Evolutionary conservation across 1,140 invertebrate species (phyloP), one percentile per base, ranked within the genome.

Genomic region (Platyscapa corneri): DNA sequence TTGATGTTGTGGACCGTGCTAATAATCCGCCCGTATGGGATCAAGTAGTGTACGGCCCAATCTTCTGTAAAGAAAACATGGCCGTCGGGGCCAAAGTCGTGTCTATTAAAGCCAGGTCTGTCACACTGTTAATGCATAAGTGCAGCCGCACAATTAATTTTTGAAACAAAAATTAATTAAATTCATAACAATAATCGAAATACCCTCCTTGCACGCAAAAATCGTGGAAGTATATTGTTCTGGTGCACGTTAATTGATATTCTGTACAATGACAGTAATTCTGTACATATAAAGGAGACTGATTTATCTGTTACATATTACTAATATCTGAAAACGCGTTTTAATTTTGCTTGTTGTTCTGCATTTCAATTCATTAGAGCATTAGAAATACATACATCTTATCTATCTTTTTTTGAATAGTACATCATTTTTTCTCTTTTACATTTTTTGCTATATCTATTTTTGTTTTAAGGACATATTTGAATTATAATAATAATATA

Each of bases 21-120:
- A 98, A 98, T 96, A 98, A 98, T 95, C 97, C 98, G 93, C 98
- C 98, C 93, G 96, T 98, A 93, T 99, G 98, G 98, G 97, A 98
- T 95, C 97, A 98, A 95, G 96, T 96, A 92, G 96, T 97, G 93
- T 99, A 99, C 95, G 97, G 97, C 92, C 98, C 98, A 91, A 97
- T 98, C 95, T 97, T 96, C 96, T 97, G 98, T 95, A 97, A 97
- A 96, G 98, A 99, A 95, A 98, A 98, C 95, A 96, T 97, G 95
- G 96, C 97, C 94, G 97, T 98, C 93, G 98, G 98, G 94, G 97
- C 97, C 94, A 98, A 97, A 96, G 97, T 99, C 95, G 96, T 98
- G 93, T 98, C 97, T 94, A 96, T 98, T 94, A 98, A 98, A 97
- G 98, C 98, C 96, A 98, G 97, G 97, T 98, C 96, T 96, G 96